Evolutionary conservation across 2,113 vertebrate genomes (phyloP).

Genomic region (Cariama cristata): DNA sequence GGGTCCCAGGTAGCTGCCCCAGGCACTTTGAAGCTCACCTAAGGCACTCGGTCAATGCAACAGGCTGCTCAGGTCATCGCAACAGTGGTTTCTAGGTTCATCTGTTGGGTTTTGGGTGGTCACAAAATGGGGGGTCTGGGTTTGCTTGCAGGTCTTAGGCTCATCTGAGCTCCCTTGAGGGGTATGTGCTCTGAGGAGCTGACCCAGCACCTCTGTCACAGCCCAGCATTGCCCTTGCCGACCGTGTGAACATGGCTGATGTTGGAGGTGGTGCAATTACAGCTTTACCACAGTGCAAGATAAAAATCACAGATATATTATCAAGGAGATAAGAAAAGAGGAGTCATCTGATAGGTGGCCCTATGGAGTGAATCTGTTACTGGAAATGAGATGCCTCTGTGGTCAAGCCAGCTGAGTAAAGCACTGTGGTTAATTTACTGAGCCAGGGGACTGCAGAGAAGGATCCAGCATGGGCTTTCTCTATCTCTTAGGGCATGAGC

Average conservation of each 20-base stretch:
- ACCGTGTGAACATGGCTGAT: accelerated
- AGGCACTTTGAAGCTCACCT: not conserved
- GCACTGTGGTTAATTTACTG: accelerated
- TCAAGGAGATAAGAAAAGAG: not conserved
- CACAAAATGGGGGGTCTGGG: not conserved
- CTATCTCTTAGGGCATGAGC: accelerated
- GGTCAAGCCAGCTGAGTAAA: not conserved
- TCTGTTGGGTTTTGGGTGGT: accelerated
- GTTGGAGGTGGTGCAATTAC: accelerated
- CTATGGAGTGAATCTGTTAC: not conserved
- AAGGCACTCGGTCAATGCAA: not conserved
- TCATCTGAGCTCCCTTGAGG: not conserved
- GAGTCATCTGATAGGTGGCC: not conserved
- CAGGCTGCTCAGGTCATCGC: not conserved
- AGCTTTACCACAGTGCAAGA: accelerated
- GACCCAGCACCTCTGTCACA: not conserved
- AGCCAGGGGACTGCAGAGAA: not conserved
- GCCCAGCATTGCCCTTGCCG: not conserved
- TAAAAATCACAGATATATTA: accelerated
- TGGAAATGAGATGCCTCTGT: not conserved
- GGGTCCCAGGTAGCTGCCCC: not conserved
- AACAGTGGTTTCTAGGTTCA: not conserved
- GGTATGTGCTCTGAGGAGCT: not conserved
- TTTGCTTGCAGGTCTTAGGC: not conserved
- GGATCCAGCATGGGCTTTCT: not conserved